phyloP scores from a whole-genome alignment of 2,888 invertebrate genomes.

The Macrosiphum euphorbiae region DNA sequence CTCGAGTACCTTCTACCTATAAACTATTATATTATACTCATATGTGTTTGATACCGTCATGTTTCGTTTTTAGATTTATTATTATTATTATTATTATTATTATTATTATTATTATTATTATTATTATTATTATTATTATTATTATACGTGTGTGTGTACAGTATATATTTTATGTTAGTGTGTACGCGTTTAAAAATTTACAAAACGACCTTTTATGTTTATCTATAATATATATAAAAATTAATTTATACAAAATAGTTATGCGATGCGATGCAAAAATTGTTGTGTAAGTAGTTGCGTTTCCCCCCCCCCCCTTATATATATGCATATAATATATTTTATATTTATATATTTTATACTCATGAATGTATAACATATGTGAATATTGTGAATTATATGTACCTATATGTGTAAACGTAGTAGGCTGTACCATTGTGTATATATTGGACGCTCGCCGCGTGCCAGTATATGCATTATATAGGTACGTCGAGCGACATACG shows the following conservation, averaged over 20 bases:
- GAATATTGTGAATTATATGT: background rate
- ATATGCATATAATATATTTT: background rate
- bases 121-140: slow-evolving; percentile 29
- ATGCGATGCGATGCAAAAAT: slow-evolving; percentile 25
- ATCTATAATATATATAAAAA: background rate
- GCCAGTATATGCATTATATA: background rate
- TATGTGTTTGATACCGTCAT: slow-evolving; percentile 47
- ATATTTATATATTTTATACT: slow-evolving; percentile 32
- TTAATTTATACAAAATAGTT: background rate
- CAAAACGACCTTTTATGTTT: slow-evolving; percentile 7
- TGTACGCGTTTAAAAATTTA: slow-evolving; percentile 40
- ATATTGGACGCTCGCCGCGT: background rate
- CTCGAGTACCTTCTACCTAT: slow-evolving; percentile 49
- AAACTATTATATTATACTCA: slow-evolving; percentile 29
- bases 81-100: slow-evolving; percentile 41
- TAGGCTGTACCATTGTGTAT: background rate
- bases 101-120: slow-evolving; percentile 19
- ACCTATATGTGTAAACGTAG: background rate
- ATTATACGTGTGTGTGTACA: slow-evolving; percentile 42
- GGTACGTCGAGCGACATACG: background rate
- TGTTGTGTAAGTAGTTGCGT: slow-evolving; percentile 25
- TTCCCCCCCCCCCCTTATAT: background rate
- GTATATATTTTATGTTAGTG: slow-evolving; percentile 30
- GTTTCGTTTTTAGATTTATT: slow-evolving; percentile 44
- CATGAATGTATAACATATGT: background rate